Conservation (phyloP, 2,888 invertebrate genomes). For the Macrosoma leucophasiata region DNA sequence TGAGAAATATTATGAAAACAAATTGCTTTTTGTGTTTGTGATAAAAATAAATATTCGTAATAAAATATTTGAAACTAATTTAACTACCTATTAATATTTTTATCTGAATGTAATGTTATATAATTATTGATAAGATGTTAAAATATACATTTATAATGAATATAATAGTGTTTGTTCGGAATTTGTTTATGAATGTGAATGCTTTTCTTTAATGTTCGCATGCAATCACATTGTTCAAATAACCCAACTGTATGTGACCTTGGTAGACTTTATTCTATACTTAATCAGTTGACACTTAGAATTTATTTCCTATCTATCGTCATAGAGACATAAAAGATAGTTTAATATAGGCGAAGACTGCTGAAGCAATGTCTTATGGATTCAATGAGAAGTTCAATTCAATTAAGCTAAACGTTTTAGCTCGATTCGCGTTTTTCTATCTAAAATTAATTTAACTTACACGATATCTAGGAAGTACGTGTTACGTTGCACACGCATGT, state of each 20-base stretch:
- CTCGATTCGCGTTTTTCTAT: conserved; percentile 19
- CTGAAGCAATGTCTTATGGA: conserved; percentile 58
- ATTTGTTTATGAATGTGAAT: not conserved
- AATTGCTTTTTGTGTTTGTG: too few relatives aligned
- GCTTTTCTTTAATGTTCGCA: conserved; percentile 1
- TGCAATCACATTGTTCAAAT: too few relatives aligned
- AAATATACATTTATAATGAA: not conserved
- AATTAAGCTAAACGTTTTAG: conserved; percentile 29
- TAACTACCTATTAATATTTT: too few relatives aligned
- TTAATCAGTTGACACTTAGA: conserved; percentile 27
- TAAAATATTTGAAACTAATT: too few relatives aligned
- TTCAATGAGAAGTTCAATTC: conserved; percentile 40
- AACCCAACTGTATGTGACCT: too few relatives aligned
- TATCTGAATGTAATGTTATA: not conserved
- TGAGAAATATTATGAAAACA: too few relatives aligned
- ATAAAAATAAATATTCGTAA: too few relatives aligned
- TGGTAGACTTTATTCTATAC: conserved; percentile 1
- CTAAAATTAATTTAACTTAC: conserved; percentile 13
- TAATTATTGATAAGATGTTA: not conserved
- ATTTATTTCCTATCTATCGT: conserved; percentile 51
- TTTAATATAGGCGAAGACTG: conserved; percentile 51
- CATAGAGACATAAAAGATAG: conserved; percentile 40
- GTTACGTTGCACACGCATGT: conserved; percentile 9
- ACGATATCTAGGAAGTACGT: conserved; percentile 11
- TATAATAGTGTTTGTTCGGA: not conserved